Evolutionary conservation across 2,797 vertebrate species (phyloP).

Genomic region (Lophotriccus pileatus): DNA sequence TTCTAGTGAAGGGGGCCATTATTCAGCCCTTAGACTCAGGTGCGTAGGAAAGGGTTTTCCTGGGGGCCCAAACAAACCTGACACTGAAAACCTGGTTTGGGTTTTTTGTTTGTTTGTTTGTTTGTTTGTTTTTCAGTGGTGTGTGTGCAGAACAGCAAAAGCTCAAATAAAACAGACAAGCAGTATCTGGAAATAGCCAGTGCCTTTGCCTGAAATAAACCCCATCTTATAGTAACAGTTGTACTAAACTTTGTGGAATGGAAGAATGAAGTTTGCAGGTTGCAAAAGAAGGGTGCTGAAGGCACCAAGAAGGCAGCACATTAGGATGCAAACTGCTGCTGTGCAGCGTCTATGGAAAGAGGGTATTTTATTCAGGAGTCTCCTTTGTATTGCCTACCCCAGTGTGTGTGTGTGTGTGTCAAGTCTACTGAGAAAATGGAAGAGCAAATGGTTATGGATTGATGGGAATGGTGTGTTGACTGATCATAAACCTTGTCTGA

Average conservation of each 20-base stretch:
- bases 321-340: neutral
- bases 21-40: neutral
- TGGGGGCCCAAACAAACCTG: neutral
- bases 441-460: neutral
- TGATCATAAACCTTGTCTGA: neutral
- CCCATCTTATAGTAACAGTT: neutral
- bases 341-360: neutral
- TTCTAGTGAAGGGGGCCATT: neutral
- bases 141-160: neutral
- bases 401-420: neutral
- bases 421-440: neutral
- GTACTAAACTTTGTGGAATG: neutral
- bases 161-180: neutral
- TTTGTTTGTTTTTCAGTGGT: neutral
- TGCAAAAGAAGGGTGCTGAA: neutral
- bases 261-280: neutral
- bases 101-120: neutral
- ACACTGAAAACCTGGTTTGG: neutral
- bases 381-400: neutral
- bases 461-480: neutral
- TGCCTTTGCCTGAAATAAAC: neutral
- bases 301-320: fast-evolving
- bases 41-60: neutral
- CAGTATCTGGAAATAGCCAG: neutral
- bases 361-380: neutral